A percentile compares a stretch with the other conserved stretches of the same genome.
Evolutionary conservation across 1,140 invertebrate species (phyloP).

Genomic region (Apis laboriosa): DNA sequence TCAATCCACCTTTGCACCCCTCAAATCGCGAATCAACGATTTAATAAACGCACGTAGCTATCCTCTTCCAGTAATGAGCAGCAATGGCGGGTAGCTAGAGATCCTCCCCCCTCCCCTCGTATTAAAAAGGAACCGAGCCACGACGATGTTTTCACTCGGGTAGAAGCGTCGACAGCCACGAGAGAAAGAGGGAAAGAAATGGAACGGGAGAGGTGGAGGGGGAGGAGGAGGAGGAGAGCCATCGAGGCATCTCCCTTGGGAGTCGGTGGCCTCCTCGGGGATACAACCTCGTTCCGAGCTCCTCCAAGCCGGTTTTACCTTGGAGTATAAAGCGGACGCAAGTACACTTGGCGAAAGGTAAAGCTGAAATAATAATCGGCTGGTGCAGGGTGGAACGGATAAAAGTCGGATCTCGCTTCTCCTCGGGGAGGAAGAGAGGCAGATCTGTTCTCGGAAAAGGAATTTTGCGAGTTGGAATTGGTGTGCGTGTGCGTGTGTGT

Average conservation of each 20-base stretch:
- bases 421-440: constrained; percentile 50
- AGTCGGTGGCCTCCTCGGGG: constrained; percentile 58
- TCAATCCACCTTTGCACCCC: not conserved
- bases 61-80: constrained; percentile 22
- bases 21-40: not conserved
- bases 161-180: not conserved
- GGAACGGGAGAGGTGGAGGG: not conserved
- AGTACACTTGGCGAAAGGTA: constrained; percentile 70
- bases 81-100: not conserved
- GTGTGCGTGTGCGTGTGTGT: not conserved
- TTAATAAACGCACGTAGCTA: constrained; percentile 3
- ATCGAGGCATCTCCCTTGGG: constrained; percentile 53
- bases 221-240: not conserved
- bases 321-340: constrained; percentile 66
- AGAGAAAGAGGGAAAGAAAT: not conserved
- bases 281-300: constrained; percentile 68
- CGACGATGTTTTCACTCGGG: constrained; percentile 57
- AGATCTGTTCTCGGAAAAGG: constrained; percentile 29
- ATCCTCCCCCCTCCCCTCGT: not conserved
- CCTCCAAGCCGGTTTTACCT: constrained; percentile 68
- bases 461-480: constrained; percentile 5
- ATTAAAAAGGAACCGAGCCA: constrained; percentile 52
- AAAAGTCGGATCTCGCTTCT: constrained; percentile 61
- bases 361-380: constrained; percentile 68
- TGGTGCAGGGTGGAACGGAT: constrained; percentile 58